These are phyloP conservation scores for Hylomyscus alleni DNA, from an alignment of 2,797 vertebrate genomes.

Conservation along the genomic window DNA sequence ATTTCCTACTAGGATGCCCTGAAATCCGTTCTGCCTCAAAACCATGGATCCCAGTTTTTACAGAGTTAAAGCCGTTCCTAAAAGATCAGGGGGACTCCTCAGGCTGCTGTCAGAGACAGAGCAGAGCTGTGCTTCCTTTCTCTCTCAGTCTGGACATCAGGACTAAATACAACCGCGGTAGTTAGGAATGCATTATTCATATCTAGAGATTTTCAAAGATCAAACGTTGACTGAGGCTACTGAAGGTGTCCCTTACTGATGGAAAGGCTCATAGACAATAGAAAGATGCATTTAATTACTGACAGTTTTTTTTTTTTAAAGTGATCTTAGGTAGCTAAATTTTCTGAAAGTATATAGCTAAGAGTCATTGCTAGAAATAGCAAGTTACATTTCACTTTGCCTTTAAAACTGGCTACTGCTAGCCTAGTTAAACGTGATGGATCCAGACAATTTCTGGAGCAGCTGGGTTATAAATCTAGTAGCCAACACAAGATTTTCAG, in stretches of 20 bases:
- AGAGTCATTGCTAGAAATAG: not conserved
- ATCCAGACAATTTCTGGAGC: slow-evolving; percentile 3
- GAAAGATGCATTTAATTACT: not conserved
- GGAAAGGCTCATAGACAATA: not conserved
- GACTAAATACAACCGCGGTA: not conserved
- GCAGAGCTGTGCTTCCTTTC: not conserved
- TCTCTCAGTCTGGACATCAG: not conserved
- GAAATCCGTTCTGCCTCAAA: not conserved
- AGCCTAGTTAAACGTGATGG: not conserved
- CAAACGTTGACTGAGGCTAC: not conserved
- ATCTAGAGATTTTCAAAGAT: not conserved
- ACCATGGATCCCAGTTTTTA: not conserved
- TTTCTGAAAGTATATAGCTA: not conserved
- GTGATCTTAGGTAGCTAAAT: not conserved
- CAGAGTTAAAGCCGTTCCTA: not conserved
- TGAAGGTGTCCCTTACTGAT: not conserved
- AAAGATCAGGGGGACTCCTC: not conserved
- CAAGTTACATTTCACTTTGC: not conserved
- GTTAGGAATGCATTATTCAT: not conserved
- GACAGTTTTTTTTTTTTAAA: not conserved
- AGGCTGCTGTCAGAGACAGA: not conserved
- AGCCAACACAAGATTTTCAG: not conserved
- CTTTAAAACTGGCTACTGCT: not conserved
- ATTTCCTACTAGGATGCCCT: not conserved
- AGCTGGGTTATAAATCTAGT: not conserved